These are phyloP conservation scores for Spilogale gracilis DNA, from an alignment of 2,113 vertebrate species.

Conservation along the genomic window DNA sequence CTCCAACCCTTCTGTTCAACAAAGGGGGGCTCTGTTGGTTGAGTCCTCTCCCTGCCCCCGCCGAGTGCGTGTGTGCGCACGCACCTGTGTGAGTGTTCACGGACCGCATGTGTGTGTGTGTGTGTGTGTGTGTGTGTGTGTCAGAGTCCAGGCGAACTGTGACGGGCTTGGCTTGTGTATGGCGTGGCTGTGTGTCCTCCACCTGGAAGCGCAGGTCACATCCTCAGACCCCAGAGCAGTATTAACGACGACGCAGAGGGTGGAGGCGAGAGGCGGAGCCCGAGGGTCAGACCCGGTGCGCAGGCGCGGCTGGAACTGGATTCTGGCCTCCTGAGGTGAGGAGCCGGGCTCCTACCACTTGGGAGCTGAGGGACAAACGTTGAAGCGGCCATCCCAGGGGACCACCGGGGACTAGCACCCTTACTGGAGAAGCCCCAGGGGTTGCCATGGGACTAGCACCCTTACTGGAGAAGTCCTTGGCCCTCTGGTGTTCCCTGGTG, in stretches of 20 bases:
- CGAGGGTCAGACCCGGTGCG: constrained; percentile 59
- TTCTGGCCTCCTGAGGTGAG: constrained; percentile 49
- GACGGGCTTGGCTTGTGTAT: neutral
- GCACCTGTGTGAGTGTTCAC: neutral
- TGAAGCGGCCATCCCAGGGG: neutral
- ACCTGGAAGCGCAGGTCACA: constrained; percentile 46
- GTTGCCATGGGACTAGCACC: neutral
- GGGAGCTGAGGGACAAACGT: neutral
- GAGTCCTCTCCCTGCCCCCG: neutral
- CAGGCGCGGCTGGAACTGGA: constrained; percentile 71
- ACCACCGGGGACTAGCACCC: neutral
- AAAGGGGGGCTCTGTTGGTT: neutral
- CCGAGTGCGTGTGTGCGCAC: neutral
- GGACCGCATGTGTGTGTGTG: neutral
- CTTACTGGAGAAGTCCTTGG: constrained; percentile 23
- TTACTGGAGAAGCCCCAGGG: neutral
- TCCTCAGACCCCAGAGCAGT: constrained; percentile 82
- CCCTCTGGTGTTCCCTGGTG: constrained; percentile 66
- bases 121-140: neutral
- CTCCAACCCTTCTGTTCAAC: constrained; percentile 9
- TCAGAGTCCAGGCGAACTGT: neutral
- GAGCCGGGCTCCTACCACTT: constrained; percentile 35
- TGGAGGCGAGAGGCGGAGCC: constrained; percentile 45
- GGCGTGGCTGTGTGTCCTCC: neutral
- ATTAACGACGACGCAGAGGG: constrained; percentile 73